Conservation (phyloP, 2,888 invertebrate species). For the Drosophila subquinaria region DNA sequence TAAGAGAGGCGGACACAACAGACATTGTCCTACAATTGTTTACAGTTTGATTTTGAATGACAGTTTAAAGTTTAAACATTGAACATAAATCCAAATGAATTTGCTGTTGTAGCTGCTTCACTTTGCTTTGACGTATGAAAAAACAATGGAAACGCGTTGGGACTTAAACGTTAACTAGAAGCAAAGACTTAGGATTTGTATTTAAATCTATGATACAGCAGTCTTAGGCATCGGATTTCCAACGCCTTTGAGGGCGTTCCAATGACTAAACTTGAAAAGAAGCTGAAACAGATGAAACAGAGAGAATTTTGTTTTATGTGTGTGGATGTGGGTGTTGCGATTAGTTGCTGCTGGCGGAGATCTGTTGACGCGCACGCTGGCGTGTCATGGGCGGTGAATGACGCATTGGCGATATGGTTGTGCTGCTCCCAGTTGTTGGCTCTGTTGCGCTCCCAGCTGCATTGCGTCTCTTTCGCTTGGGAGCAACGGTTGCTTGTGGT, state of each 20-base stretch:
- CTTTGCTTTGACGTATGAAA: slow-evolving; percentile 30
- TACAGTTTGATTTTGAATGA: background rate
- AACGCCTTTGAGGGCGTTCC: slow-evolving; percentile 29
- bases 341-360: slow-evolving; percentile 69
- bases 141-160: slow-evolving; percentile 51
- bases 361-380: slow-evolving; percentile 75
- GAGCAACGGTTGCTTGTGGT: slow-evolving; percentile 8
- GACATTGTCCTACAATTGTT: slow-evolving; percentile 3
- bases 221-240: slow-evolving; percentile 57
- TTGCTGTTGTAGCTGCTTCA: slow-evolving; percentile 21
- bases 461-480: slow-evolving; percentile 44
- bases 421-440: slow-evolving; percentile 9
- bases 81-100: slow-evolving; percentile 26
- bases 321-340: slow-evolving; percentile 7
- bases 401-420: slow-evolving; percentile 54
- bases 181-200: slow-evolving; percentile 57
- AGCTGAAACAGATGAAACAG: slow-evolving; percentile 18
- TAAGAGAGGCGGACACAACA: slow-evolving; percentile 1
- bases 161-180: slow-evolving; percentile 61
- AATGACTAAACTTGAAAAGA: slow-evolving; percentile 39
- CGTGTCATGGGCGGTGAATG: slow-evolving; percentile 75
- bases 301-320: background rate
- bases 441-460: slow-evolving; percentile 10
- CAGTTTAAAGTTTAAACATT: slow-evolving; percentile 8
- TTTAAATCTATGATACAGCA: slow-evolving; percentile 33